phyloP scores from a whole-genome alignment of 2,797 vertebrate species.

The Perodicticus potto region DNA sequence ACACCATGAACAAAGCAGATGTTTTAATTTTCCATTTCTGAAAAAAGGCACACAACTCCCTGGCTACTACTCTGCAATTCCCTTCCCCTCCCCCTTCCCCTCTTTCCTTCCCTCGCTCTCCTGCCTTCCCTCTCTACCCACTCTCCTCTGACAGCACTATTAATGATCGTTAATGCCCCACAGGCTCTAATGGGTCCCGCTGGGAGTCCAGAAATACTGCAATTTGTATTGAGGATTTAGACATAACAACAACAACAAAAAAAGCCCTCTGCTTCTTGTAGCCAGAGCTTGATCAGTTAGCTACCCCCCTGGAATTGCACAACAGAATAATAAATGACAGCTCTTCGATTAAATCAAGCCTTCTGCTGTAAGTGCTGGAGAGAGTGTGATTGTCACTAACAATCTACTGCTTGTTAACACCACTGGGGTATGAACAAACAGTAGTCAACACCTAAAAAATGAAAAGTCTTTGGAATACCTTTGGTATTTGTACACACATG shows the following conservation, averaged over 20 bases:
- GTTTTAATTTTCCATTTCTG: conserved; percentile 98
- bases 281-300: conserved; percentile 92
- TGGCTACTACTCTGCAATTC: conserved; percentile 85
- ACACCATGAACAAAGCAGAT: conserved; percentile 97
- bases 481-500: not conserved
- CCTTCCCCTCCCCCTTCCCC: conserved; percentile 80
- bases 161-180: conserved; percentile 99
- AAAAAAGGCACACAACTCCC: conserved; percentile 94
- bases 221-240: conserved; percentile 99
- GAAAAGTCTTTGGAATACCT: conserved; percentile 26
- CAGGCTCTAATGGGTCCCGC: conserved; percentile 99
- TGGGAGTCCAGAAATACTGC: conserved; percentile 98
- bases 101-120: conserved; percentile 10
- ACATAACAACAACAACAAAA: conserved; percentile 91
- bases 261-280: conserved; percentile 91
- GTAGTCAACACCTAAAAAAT: conserved; percentile 87
- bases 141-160: conserved; percentile 82
- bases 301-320: conserved; percentile 90
- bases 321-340: conserved; percentile 96
- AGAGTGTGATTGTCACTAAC: conserved; percentile 95
- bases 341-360: conserved; percentile 95
- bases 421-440: conserved; percentile 92
- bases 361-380: conserved; percentile 93
- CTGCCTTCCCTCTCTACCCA: conserved; percentile 70
- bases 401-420: conserved; percentile 93